Conservation (phyloP, 2,888 invertebrate genomes). For the Alloscopus bannaensis region DNA sequence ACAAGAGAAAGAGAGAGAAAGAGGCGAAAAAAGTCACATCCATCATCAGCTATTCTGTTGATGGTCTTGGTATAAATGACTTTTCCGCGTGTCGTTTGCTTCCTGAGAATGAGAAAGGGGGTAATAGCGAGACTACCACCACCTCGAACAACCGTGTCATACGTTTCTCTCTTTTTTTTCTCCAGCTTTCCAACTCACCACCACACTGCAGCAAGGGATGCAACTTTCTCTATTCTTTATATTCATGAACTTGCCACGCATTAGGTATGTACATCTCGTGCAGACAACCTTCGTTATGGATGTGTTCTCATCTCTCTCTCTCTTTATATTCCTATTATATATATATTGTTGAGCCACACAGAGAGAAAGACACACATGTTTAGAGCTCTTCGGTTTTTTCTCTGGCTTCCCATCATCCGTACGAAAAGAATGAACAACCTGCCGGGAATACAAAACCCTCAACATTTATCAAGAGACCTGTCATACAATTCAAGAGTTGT, state of each 20-base stretch:
- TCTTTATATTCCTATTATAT: background rate
- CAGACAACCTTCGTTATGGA: too few species aligned
- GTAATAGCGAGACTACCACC: constrained; percentile 44
- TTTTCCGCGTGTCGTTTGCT: constrained; percentile 58
- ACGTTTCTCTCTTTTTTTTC: constrained; percentile 33
- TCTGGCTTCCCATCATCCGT: constrained; percentile 47
- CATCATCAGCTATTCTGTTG: constrained; percentile 66
- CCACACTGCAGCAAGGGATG: too few species aligned
- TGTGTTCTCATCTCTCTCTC: too few species aligned
- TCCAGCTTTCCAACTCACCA: background rate
- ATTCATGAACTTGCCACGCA: constrained; percentile 42
- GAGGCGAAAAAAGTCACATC: constrained; percentile 60
- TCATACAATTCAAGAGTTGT: constrained; percentile 66
- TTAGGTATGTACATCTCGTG: too few species aligned
- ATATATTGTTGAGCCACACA: background rate
- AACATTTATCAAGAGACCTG: constrained; percentile 68
- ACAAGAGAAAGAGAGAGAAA: too few species aligned
- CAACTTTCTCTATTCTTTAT: constrained; percentile 12
- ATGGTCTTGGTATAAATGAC: constrained; percentile 64
- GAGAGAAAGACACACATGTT: constrained; percentile 21
- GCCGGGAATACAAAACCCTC: constrained; percentile 68
- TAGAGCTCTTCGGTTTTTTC: constrained; percentile 18
- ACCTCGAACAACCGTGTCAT: constrained; percentile 53
- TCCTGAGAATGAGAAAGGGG: constrained; percentile 49
- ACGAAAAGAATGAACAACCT: constrained; percentile 64